Conservation (phyloP, 2,113 vertebrate genomes). For the Sinocyclocheilus grahami region DNA sequence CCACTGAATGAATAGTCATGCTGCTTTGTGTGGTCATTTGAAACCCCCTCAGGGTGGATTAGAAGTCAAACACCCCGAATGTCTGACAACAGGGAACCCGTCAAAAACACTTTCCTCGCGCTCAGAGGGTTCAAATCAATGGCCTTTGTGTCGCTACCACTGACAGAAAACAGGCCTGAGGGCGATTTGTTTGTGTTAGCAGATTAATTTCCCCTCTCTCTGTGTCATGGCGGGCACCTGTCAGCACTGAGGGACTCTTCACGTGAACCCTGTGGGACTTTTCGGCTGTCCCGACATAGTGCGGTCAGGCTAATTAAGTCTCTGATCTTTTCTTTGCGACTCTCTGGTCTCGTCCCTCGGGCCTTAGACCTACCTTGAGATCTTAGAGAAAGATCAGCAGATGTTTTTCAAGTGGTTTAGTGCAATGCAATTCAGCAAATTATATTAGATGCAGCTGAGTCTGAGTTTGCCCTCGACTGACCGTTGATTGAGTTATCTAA, state of each 20-base stretch:
- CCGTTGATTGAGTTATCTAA: conserved; percentile 11
- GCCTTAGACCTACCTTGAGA: conserved; percentile 18
- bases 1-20: not conserved
- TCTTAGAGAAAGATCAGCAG: conserved; percentile 20
- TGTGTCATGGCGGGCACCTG: conserved; percentile 54
- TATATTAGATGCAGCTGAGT: conserved; percentile 19
- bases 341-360: conserved; percentile 34
- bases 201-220: conserved; percentile 51
- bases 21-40: conserved; percentile 30
- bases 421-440: conserved; percentile 9
- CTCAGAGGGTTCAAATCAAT: conserved; percentile 49
- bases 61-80: conserved; percentile 32
- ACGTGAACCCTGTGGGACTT: conserved; percentile 41
- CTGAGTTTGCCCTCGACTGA: not conserved
- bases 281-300: conserved; percentile 39
- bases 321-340: conserved; percentile 14
- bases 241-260: conserved; percentile 54
- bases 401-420: conserved; percentile 35
- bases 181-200: conserved; percentile 38
- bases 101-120: conserved; percentile 17
- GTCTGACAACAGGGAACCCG: conserved; percentile 38
- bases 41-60: conserved; percentile 41
- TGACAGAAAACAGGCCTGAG: conserved; percentile 43
- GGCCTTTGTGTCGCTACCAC: conserved; percentile 32
- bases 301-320: conserved; percentile 53